Base-by-base conservation (phyloP, 1,140 invertebrate species). In the Drosophila mauritiana region DNA sequence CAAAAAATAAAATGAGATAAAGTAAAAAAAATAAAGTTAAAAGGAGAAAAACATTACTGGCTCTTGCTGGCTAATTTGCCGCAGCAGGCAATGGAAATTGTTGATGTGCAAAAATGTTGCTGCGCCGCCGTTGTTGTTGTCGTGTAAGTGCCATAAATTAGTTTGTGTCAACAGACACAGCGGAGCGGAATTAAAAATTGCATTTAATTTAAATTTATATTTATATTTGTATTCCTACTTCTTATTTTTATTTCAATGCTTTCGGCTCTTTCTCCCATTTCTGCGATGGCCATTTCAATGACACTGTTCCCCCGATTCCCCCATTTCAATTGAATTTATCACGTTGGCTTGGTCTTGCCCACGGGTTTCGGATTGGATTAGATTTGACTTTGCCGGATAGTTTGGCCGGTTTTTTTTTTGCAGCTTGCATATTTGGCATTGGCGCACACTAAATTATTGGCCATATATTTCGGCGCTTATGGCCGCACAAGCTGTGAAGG, bases 71-170 rank as follows among this genome's bases (percentile, higher is more conserved):
- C 82, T 88, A 86, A 86, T 86, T 86, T 88, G 82, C 82, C 53
- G 81, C 82, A 79, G 74, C 83, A 82, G 73, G 73, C 82, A 85
- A 54, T 86, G 82, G 82, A 85, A 85, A 85, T 85, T 86, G 82
- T 86, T 86, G 82, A 85, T 85, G 82, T 85, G 83, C 83, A 86
- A 82, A 86, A 86, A 88, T 82, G 56, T 45, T 69, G 49, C 57
- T 51, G 42, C 17, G 42, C n/a, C 31, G 63, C 57, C 75, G 70
- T 61, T 78, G 78, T 86, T 80, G 81, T 70, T 84, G 70, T 81
- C 82, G 81, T 86, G 82, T 86, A 86, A 88, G 83, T 88, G 83
- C 83, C 83, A 86, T 86, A 86, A 86, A 86, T 86, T 86, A 86
- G 83, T 89, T 76, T 86, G 75, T 86, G 83, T 78, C 84, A 78